These are phyloP conservation scores for Synergus japonicus DNA, from an alignment of 2,888 invertebrate genomes.

Conservation along the genomic window DNA sequence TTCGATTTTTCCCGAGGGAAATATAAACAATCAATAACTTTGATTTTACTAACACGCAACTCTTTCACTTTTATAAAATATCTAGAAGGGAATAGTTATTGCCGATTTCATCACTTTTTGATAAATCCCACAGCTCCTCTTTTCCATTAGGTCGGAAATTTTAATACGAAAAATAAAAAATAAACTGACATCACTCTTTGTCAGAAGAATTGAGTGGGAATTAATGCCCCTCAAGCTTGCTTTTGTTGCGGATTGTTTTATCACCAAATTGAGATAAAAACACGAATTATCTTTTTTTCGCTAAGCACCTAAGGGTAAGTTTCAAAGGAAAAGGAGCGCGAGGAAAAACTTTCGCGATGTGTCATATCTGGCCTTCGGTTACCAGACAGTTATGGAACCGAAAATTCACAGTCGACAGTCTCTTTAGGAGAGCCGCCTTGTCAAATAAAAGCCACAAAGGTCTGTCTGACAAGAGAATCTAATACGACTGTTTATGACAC, in stretches of 20 bases:
- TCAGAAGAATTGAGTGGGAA: neutral
- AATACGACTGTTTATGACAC: neutral
- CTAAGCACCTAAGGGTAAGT: neutral
- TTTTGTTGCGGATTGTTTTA: neutral
- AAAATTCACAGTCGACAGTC: neutral
- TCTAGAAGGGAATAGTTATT: too few species aligned
- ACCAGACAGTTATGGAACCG: neutral
- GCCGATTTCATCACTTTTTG: too few species aligned
- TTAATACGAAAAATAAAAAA: neutral
- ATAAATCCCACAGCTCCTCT: too few species aligned
- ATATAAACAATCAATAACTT: too few species aligned
- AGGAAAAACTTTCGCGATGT: slow-evolving; percentile 10
- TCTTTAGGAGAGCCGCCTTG: neutral
- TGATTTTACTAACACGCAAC: too few species aligned
- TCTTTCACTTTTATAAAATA: too few species aligned
- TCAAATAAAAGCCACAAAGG: slow-evolving; percentile 10
- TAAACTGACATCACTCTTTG: neutral
- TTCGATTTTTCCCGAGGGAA: too few species aligned
- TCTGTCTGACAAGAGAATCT: neutral
- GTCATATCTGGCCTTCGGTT: neutral
- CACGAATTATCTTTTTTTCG: neutral
- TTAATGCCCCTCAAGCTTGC: neutral
- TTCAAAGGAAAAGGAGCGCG: neutral
- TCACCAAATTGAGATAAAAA: neutral
- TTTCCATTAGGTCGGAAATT: too few species aligned